These are phyloP conservation scores for Hassar affinis DNA, from an alignment of 2,113 vertebrate species.

Conservation along the genomic window DNA sequence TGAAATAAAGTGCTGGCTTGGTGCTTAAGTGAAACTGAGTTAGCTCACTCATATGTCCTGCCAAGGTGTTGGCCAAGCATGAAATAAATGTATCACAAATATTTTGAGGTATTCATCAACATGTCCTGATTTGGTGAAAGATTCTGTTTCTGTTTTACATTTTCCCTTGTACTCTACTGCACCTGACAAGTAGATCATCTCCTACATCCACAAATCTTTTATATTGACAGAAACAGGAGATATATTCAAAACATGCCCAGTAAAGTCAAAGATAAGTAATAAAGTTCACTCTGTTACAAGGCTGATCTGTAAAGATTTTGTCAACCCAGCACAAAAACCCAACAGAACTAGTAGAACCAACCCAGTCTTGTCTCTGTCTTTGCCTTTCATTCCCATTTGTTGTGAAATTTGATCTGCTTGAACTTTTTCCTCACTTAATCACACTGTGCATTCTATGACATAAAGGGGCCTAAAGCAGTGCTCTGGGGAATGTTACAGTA, in stretches of 20 bases:
- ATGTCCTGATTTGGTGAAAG: conserved; percentile 8
- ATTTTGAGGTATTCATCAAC: conserved; percentile 25
- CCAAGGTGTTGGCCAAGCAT: conserved; percentile 6
- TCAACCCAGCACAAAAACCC: conserved; percentile 10
- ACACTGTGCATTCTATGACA: conserved; percentile 57
- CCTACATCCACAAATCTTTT: conserved; percentile 7
- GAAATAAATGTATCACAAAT: conserved; percentile 29
- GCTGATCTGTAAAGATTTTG: conserved; percentile 26
- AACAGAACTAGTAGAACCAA: too few relatives aligned
- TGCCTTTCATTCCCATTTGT: conserved; percentile 52
- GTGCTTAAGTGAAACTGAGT: conserved; percentile 23
- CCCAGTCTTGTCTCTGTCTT: conserved; percentile 49
- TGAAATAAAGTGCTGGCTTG: conserved; percentile 50
- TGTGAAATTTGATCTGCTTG: conserved; percentile 56
- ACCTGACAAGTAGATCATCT: conserved; percentile 28
- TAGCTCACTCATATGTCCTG: conserved; percentile 12
- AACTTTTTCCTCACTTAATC: conserved; percentile 48
- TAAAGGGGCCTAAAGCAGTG: conserved; percentile 53
- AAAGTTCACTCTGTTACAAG: conserved; percentile 22
- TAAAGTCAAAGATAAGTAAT: conserved; percentile 20
- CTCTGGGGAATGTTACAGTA: conserved; percentile 62
- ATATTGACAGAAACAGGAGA: background rate
- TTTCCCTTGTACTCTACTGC: background rate
- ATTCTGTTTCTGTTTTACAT: conserved; percentile 21
- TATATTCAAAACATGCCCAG: conserved; percentile 14